Evolutionary conservation across 2,797 vertebrate species (phyloP).

Genomic region (Nasua narica): DNA sequence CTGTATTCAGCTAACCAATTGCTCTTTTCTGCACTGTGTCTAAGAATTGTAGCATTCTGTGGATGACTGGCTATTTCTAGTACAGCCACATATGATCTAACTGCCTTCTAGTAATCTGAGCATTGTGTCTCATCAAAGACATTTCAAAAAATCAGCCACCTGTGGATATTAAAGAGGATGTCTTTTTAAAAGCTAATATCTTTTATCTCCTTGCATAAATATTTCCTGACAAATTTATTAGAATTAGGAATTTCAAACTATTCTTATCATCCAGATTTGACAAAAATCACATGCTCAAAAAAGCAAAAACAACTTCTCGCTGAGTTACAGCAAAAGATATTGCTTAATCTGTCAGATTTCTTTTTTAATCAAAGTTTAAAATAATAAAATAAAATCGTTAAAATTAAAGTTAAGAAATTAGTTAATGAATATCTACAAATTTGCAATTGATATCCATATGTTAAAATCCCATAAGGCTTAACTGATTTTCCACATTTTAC

Average conservation of each 20-base stretch:
- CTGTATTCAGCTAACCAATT: conserved; percentile 32
- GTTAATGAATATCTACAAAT: conserved; percentile 70
- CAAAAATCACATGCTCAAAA: neutral
- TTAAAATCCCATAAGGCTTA: conserved; percentile 77
- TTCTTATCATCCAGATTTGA: neutral
- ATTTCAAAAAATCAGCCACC: conserved; percentile 1
- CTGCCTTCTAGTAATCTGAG: conserved; percentile 20
- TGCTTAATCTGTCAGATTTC: conserved; percentile 28
- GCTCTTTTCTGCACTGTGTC: conserved; percentile 1
- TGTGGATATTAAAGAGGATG: conserved; percentile 22
- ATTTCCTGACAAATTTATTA: neutral
- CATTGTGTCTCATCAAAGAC: neutral
- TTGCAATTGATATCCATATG: conserved; percentile 77
- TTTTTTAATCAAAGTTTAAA: conserved; percentile 70
- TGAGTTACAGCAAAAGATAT: neutral
- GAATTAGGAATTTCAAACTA: conserved; percentile 17
- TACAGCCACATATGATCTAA: neutral
- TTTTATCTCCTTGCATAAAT: conserved; percentile 3
- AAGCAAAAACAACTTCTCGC: neutral
- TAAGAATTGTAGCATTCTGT: neutral
- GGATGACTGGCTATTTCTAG: conserved; percentile 20
- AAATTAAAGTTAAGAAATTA: conserved; percentile 48
- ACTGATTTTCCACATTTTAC: conserved; percentile 80
- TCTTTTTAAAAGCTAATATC: neutral
- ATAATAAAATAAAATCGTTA: neutral